Evolutionary conservation across 2,888 invertebrate genomes (phyloP).

Genomic region (Nomada hirtipes): DNA sequence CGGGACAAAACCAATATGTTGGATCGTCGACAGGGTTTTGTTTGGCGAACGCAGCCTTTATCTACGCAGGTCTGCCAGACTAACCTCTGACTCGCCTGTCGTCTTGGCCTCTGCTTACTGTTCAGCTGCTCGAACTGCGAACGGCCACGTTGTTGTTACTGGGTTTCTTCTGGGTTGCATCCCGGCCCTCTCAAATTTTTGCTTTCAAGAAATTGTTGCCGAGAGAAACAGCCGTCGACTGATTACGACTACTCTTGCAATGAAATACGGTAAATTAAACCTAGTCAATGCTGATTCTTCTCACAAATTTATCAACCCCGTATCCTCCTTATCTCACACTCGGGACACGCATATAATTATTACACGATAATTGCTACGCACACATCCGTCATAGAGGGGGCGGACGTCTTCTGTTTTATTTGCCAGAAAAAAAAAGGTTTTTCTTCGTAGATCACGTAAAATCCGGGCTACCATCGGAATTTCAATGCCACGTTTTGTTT

Average conservation of each 20-base stretch:
- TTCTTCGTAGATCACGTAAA: background rate
- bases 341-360: too few species aligned
- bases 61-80: conserved; percentile 39
- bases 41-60: conserved; percentile 50
- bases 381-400: too few species aligned
- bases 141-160: background rate
- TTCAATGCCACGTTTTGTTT: conserved; percentile 21
- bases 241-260: too few species aligned
- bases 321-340: too few species aligned
- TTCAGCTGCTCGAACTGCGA: background rate
- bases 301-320: too few species aligned
- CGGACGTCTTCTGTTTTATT: background rate
- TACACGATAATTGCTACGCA: too few species aligned
- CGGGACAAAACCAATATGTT: background rate
- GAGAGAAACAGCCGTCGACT: background rate
- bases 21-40: conserved; percentile 36
- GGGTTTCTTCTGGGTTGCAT: background rate
- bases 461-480: conserved; percentile 11
- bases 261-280: too few species aligned
- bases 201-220: background rate
- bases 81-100: conserved; percentile 46
- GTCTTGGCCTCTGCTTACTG: conserved; percentile 1
- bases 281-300: too few species aligned
- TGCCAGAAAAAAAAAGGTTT: background rate
- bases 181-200: background rate